phyloP scores from a whole-genome alignment of 2,113 vertebrate species.

The Hemiscyllium ocellatum region DNA sequence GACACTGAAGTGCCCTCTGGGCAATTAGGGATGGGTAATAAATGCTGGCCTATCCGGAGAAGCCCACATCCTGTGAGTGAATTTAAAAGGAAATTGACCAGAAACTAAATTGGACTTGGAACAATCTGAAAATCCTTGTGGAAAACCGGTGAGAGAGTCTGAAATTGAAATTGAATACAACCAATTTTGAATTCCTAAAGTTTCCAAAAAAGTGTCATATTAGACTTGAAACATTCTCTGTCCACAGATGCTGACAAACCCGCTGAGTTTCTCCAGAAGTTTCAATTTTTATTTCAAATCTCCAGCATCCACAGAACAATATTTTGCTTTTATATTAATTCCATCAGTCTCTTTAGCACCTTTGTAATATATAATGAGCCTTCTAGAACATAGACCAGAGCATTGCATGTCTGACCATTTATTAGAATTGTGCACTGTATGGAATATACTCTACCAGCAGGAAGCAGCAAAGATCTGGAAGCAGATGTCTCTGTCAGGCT shows the following conservation, averaged over 20 bases:
- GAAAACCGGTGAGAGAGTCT: background rate
- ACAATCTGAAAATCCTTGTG: background rate
- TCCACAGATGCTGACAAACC: no score
- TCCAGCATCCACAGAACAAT: no score
- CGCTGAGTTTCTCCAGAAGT: no score
- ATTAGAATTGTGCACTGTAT: background rate
- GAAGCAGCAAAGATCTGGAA: background rate
- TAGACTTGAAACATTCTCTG: no score
- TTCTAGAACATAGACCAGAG: background rate
- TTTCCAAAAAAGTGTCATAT: no score
- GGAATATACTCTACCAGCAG: background rate
- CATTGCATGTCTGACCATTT: background rate
- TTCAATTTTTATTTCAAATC: no score
- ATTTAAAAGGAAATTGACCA: no score
- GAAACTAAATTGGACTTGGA: no score
- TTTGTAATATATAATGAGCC: background rate
- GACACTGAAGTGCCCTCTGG: no score
- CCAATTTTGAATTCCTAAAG: background rate
- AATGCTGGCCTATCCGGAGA: no score
- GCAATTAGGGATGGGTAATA: no score
- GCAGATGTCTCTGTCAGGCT: background rate
- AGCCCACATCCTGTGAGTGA: no score
- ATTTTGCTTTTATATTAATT: background rate
- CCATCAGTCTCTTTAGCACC: background rate
- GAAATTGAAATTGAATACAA: background rate